Percentiles rank a stretch among this genome's conserved stretches.
phyloP scores from a whole-genome alignment of 2,888 invertebrate species.

The Leptodirus hochenwartii region DNA sequence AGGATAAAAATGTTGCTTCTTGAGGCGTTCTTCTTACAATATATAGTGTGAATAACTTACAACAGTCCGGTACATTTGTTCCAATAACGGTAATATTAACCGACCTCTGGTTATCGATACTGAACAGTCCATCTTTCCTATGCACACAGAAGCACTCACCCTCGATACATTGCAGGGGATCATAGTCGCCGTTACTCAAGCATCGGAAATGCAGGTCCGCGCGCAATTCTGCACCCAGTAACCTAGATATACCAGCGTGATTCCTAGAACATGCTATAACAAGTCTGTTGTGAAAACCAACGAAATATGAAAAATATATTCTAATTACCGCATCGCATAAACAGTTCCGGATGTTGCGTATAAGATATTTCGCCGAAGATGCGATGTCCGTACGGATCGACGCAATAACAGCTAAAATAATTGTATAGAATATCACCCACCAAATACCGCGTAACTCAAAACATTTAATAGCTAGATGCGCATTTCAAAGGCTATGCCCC shows the following conservation, averaged over 20 bases:
- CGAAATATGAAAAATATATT: slow-evolving; percentile 12
- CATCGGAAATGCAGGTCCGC: slow-evolving; percentile 33
- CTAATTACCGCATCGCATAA: slow-evolving; percentile 39
- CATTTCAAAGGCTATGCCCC: no score
- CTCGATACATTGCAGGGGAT: slow-evolving; percentile 44
- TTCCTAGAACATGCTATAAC: slow-evolving; percentile 38
- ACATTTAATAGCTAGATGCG: no score
- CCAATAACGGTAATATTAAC: no score
- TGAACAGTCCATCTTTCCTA: slow-evolving; percentile 32
- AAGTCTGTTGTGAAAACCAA: slow-evolving; percentile 5
- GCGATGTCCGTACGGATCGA: slow-evolving; percentile 37
- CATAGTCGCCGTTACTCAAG: slow-evolving; percentile 44
- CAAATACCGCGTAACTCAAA: no score
- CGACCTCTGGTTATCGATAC: no score
- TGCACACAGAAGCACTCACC: slow-evolving; percentile 41
- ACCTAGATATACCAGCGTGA: slow-evolving; percentile 28
- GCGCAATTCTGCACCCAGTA: slow-evolving; percentile 25
- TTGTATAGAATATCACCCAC: no score
- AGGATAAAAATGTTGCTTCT: no score
- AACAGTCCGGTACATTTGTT: no score
- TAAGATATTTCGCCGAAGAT: slow-evolving; percentile 46
- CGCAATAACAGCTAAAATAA: slow-evolving; percentile 41
- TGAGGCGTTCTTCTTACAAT: no score
- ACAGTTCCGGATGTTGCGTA: slow-evolving; percentile 24
- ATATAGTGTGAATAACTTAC: no score